Evolutionary conservation across 2,797 vertebrate species (phyloP), one percentile per base, ranked within the genome.

Genomic region (Cuniculus paca): DNA sequence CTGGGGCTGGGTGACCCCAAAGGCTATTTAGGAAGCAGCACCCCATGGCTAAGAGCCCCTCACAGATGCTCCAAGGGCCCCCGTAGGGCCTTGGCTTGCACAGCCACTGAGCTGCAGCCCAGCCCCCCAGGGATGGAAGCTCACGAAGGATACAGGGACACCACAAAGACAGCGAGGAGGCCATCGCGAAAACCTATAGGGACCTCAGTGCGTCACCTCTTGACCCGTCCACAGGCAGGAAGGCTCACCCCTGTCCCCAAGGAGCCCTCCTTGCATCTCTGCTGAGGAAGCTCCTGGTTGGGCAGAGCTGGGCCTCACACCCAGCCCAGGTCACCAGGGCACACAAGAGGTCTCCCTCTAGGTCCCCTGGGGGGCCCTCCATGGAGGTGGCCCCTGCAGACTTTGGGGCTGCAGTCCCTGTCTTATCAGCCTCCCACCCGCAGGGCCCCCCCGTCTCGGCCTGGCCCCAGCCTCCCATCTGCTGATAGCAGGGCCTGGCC

Each of bases 61-160:
- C n/a, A 22, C 0, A 45, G 65, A 34, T 24, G 6, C 31, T 39
- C 39, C 0, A 0, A 4, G 17, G 4, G 1, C 7, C 22, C 36
- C 56, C 65, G 4, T 5, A 54, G 52, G 36, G 48, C 48, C 74
- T 17, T 7, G 42, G n/a, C 19, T 54, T 39, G 45, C n/a, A 14
- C 13, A 9, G 26, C 7, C 52, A 16, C 50, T 56, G 6, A 24
- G 52, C 36, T 10, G 14, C 19, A 24, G 9, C 42, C 7, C 6
- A 2, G 65, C 5, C 22, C 61, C 54, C 81, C 17, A 36, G 8
- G 26, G 39, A 19, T 26, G 31, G 48, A 77, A 22, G 14, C 42
- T 2, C 42, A 8, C 9, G 20, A 10, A 56, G 56, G 60, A 48
- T 2, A 11, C 0, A 13, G 61, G 34, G 16, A 4, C 2, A 1